A percentile compares a stretch with the other conserved stretches of the same genome.
phyloP scores from a whole-genome alignment of 2,797 vertebrate species.

The Ciconia nigra region DNA sequence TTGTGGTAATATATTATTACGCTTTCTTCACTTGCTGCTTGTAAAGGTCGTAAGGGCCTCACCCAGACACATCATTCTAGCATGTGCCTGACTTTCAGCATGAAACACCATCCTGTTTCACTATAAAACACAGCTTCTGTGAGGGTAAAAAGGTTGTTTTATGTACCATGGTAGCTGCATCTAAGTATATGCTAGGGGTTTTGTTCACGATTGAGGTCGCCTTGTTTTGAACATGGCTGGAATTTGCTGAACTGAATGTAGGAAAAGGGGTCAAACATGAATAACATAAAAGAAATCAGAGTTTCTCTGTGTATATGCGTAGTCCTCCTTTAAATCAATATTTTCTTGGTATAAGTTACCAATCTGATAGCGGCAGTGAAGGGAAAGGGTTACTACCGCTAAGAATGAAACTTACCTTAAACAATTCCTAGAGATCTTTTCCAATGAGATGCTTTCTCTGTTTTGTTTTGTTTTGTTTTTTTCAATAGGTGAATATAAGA shows the following conservation, averaged over 20 bases:
- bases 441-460: not conserved
- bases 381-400: not conserved
- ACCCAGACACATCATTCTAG: not conserved
- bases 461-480: not conserved
- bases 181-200: not conserved
- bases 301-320: not conserved
- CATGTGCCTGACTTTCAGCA: not conserved
- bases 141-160: not conserved
- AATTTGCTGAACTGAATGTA: not conserved
- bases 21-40: not conserved
- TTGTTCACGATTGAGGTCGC: not conserved
- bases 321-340: not conserved
- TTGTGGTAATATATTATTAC: not conserved
- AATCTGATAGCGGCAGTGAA: not conserved
- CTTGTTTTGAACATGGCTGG: not conserved
- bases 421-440: not conserved
- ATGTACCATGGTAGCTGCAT: not conserved
- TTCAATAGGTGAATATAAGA: constrained; percentile 15
- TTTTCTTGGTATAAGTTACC: not conserved
- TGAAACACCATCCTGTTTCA: not conserved
- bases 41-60: not conserved
- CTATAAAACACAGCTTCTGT: not conserved
- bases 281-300: not conserved
- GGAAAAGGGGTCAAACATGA: not conserved
- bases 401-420: not conserved